Evolutionary conservation across 2,888 invertebrate genomes (phyloP), one percentile per base, ranked within the genome.

Genomic region (Parnassius mnemosyne): DNA sequence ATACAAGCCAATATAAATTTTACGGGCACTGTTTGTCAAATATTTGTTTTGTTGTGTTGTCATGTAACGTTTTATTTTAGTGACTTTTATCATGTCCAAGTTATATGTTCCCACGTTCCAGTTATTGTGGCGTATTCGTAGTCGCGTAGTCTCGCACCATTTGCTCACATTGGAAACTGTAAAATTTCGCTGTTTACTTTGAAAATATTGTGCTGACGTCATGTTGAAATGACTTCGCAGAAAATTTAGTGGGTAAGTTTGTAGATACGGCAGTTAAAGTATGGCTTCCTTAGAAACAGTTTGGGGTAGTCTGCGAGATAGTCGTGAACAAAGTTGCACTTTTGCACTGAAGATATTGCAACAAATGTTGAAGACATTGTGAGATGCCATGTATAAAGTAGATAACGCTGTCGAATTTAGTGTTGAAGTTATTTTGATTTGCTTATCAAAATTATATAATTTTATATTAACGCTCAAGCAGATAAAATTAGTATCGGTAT

Each of bases 251-350:
- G 79, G 73, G 67, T 66, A 83, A 87, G 80, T 88, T 84, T 79
- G 80, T 78, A 78, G 79, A 83, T 80, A 81, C 76, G 72, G 69
- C 66, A 72, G 74, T 76, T 74, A 76, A 78, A 85, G 83, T 84
- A 84, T 82, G 68, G 78, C 70, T 81, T 77, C 76, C 75, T 76
- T 78, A 76, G 73, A 71, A 80, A 77, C 75, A 82, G 78, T 83
- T 78, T 77, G 75, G 77, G 74, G 72, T 71, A 70, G 75, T 60
- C 72, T 69, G 68, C 68, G 69, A 80, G 78, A 80, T 78, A 79
- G 77, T 72, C 70, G 71, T 65, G 76, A 76, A 85, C 87, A 82
- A 87, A 87, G 86, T 89, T 87, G 83, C 84, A 78, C 76, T 80
- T 57, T 57, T 57, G 61, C 57, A 49, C 41, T 78, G 53, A 56